Conservation (phyloP, 2,113 vertebrate genomes). For the Tetrao urogallus region DNA sequence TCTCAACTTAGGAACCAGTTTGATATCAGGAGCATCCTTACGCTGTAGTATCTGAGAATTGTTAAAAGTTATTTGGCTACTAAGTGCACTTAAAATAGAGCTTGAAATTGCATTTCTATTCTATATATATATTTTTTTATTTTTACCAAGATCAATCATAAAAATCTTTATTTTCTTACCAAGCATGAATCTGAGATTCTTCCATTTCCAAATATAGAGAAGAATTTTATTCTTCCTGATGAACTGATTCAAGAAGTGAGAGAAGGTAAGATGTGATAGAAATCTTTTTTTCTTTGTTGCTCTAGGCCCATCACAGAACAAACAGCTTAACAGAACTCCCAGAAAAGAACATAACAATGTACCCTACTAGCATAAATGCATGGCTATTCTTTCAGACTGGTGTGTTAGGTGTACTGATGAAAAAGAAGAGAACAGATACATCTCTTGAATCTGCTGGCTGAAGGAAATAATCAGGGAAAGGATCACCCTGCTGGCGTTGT, state of each 20-base stretch:
- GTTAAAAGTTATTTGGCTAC: not conserved
- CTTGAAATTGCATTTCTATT: not conserved
- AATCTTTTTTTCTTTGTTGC: not conserved
- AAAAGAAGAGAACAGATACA: not conserved
- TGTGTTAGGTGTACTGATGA: not conserved
- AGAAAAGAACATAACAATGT: rapidly evolving
- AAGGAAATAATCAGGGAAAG: not conserved
- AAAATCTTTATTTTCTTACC: not conserved
- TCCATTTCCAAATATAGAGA: slow-evolving; percentile 94
- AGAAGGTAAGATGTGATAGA: slow-evolving; percentile 84
- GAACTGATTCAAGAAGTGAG: slow-evolving; percentile 98
- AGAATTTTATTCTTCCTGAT: slow-evolving; percentile 93
- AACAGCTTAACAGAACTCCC: not conserved
- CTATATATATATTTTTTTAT: not conserved
- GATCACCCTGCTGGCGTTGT: not conserved
- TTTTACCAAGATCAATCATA: not conserved
- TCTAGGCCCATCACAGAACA: not conserved
- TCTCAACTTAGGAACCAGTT: not conserved
- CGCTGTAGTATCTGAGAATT: not conserved
- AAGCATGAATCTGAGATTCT: slow-evolving; percentile 98
- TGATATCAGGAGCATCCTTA: not conserved
- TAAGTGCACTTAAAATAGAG: not conserved
- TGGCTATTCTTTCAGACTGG: not conserved
- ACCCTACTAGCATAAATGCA: not conserved
- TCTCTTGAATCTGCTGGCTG: not conserved